Percentiles rank a stretch among this genome's conserved stretches.
phyloP scores from a whole-genome alignment of 2,888 invertebrate genomes.

The Onthophagus sagittarius region DNA sequence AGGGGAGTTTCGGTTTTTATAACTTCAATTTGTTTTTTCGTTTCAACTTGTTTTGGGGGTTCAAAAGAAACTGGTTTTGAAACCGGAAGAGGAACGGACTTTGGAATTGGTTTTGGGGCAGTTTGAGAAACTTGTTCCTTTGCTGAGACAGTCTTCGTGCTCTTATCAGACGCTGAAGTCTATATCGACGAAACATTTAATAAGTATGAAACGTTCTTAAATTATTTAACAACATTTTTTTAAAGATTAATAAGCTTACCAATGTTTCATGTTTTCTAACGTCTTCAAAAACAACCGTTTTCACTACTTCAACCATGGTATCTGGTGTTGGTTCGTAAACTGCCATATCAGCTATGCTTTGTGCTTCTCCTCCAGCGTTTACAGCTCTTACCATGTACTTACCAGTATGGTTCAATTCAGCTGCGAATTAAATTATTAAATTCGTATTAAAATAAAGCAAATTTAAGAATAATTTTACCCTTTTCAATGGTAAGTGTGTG shows the following conservation, averaged over 20 bases:
- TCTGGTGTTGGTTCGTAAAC: constrained; percentile 68
- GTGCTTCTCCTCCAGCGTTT: constrained; percentile 77
- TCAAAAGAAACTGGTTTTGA: constrained; percentile 20
- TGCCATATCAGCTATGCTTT: constrained; percentile 74
- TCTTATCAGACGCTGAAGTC: constrained; percentile 33
- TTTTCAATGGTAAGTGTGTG: constrained; percentile 68
- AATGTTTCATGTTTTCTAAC: constrained; percentile 48
- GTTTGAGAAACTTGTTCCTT: constrained; percentile 22
- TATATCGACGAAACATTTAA: constrained; percentile 19
- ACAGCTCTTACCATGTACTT: constrained; percentile 72
- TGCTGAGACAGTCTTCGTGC: constrained; percentile 28
- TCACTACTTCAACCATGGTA: constrained; percentile 63
- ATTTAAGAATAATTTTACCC: constrained; percentile 48
- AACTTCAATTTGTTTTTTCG: constrained; percentile 17
- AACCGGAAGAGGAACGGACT: constrained; percentile 23
- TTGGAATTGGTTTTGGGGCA: constrained; percentile 26
- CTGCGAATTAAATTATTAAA: constrained; percentile 42
- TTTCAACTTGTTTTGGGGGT: constrained; percentile 19
- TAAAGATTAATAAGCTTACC: constrained; percentile 40
- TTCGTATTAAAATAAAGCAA: too few species aligned
- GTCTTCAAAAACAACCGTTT: constrained; percentile 63
- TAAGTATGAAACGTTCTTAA: not conserved
- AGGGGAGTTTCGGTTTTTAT: constrained; percentile 21
- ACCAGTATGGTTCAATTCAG: constrained; percentile 64
- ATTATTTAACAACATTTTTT: too few species aligned